Base-by-base conservation (phyloP, 2,888 invertebrate species). In the Selenia dentaria region DNA sequence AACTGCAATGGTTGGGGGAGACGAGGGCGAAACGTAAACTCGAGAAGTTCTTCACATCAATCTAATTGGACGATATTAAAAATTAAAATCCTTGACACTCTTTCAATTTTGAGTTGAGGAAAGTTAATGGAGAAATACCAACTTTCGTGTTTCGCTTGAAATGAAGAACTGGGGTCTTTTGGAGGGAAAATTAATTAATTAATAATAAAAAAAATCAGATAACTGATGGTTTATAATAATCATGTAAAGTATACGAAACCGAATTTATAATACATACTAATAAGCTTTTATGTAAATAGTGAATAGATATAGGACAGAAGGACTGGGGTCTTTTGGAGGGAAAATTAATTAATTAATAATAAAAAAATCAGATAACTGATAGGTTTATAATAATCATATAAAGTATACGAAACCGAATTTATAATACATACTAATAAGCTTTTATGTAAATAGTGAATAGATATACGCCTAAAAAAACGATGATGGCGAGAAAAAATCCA, bases 1-100 rank as follows among this genome's bases (percentile, higher is more conserved):
- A 74, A 75, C 69, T 83, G 80, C 75, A 70, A 62, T 68, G 32
- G n/a, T n/a, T n/a, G 62, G 25, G 43, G 36, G 18, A 56, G 52
- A 51, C 62, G 26, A 32, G 61, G 62, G 56, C 49, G 61, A 54
- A 70, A 67, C 27, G 37, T 26, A 44, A 51, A 44, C 39, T 41
- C 22, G 39, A 10, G 13, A 54, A 55, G 51, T 45, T 42, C 49
- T 50, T 54, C 44, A 32, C 55, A 52, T 52, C 53, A 38, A 54
- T 51, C 47, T 54, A 57, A 59, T 61, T 57, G 53, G 39, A 41
- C 18, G 29, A 51, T 49, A 53, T 51, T 53, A 49, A 54, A 51
- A 57, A 50, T 52, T 54, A 31, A 48, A 54, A 45, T 57, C 29
- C 34, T 50, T 50, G 50, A 52, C 49, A 51, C 42, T 45, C 31